A percentile compares a stretch with the other conserved stretches of the same genome.
Conservation (phyloP, 2,888 invertebrate genomes). For the Nymphalis polychloros region DNA sequence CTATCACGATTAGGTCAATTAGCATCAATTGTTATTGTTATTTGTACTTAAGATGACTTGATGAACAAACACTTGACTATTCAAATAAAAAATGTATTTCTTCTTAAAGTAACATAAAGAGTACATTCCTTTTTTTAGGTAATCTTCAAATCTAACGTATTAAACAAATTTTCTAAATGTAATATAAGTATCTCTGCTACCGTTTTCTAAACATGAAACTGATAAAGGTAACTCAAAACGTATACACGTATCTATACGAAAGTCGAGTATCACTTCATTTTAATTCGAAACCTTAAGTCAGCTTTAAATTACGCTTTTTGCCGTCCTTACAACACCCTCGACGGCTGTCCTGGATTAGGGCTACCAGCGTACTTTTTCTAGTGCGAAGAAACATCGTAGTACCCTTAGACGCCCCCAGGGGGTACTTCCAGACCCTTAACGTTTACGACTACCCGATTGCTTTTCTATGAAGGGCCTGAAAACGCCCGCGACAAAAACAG, state of each 20-base stretch:
- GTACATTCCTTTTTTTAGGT: no score
- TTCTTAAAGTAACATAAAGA: no score
- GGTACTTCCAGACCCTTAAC: constrained; percentile 81
- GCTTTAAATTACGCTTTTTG: constrained; percentile 81
- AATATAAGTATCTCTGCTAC: no score
- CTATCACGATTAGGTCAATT: no score
- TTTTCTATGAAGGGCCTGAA: constrained; percentile 79
- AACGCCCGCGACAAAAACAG: constrained; percentile 69
- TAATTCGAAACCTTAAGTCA: constrained; percentile 80
- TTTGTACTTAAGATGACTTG: no score
- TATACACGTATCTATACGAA: constrained; percentile 30
- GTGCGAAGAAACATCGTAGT: constrained; percentile 73
- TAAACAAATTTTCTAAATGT: no score
- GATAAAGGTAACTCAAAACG: background rate
- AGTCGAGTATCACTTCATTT: constrained; percentile 61
- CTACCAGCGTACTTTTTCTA: constrained; percentile 75
- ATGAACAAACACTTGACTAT: no score
- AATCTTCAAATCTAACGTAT: no score
- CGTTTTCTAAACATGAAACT: no score
- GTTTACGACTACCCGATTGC: constrained; percentile 85
- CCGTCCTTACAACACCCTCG: constrained; percentile 74
- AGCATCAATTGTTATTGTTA: no score
- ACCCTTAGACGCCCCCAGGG: constrained; percentile 81
- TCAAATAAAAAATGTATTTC: no score
- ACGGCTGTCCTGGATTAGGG: constrained; percentile 71